phyloP scores from a whole-genome alignment of 2,888 invertebrate species.

The Hyppa rectilinea region DNA sequence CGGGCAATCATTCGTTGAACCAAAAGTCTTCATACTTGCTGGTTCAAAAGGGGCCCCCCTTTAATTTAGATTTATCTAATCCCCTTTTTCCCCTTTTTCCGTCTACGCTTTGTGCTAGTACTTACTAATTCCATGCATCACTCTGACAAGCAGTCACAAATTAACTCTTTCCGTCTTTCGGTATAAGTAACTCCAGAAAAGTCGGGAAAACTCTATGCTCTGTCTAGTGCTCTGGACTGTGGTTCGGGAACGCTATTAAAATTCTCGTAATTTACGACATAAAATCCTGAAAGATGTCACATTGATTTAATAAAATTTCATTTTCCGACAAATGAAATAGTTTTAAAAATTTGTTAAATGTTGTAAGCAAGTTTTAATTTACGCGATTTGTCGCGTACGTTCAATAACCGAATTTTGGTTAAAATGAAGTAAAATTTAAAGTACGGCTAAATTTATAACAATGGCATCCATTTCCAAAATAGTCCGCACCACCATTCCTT shows the following conservation, averaged over 20 bases:
- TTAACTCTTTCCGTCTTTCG: no score
- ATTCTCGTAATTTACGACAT: background rate
- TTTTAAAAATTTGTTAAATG: background rate
- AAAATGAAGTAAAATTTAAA: slow-evolving; percentile 11
- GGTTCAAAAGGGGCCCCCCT: no score
- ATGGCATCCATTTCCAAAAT: slow-evolving; percentile 32
- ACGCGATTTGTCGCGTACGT: background rate
- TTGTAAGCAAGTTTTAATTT: no score
- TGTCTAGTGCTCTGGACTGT: background rate
- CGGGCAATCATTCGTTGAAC: no score
- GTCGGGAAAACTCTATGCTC: background rate
- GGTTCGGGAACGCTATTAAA: background rate
- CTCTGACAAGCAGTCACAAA: background rate
- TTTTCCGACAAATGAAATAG: background rate
- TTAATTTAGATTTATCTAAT: no score
- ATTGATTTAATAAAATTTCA: background rate
- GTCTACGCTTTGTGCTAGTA: background rate
- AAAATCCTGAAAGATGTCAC: slow-evolving; percentile 1
- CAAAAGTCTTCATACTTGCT: no score
- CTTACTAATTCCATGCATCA: background rate
- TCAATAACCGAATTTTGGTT: background rate
- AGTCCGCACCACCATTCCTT: background rate
- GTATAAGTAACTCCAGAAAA: background rate
- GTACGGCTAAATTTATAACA: slow-evolving; percentile 5
- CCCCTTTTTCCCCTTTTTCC: no score